Conservation (phyloP, 1,140 invertebrate genomes). For the Euschistus heros region DNA sequence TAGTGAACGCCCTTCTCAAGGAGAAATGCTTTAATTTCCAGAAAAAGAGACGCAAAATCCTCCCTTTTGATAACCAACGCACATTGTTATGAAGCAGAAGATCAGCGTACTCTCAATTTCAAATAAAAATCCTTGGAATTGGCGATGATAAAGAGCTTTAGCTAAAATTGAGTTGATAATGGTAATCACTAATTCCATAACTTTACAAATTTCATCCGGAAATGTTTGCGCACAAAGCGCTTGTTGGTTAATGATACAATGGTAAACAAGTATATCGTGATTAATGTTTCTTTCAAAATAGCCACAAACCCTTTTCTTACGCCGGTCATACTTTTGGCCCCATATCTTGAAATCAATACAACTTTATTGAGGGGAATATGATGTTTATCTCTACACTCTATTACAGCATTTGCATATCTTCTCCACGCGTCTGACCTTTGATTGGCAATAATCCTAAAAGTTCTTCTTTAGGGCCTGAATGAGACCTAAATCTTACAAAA, state of each 20-base stretch:
- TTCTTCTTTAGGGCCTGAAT: constrained; percentile 24
- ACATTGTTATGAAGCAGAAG: constrained; percentile 31
- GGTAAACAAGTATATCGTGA: too few species aligned
- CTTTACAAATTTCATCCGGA: constrained; percentile 30
- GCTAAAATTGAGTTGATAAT: too few species aligned
- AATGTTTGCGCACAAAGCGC: too few species aligned
- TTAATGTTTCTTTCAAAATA: too few species aligned
- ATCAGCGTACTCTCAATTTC: constrained; percentile 33
- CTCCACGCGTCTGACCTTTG: constrained; percentile 30
- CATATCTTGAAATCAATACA: constrained; percentile 32
- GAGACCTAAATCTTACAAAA: constrained; percentile 30
- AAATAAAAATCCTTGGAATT: too few species aligned
- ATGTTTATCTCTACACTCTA: constrained; percentile 31
- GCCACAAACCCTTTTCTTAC: too few species aligned
- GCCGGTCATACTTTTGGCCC: too few species aligned
- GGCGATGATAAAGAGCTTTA: too few species aligned
- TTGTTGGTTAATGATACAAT: too few species aligned
- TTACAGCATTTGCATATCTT: constrained; percentile 33
- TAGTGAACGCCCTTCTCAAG: too few species aligned
- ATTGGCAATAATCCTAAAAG: constrained; percentile 30
- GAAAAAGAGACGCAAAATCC: constrained; percentile 30
- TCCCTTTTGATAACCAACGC: constrained; percentile 31
- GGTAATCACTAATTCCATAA: constrained; percentile 31
- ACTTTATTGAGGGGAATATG: constrained; percentile 32
- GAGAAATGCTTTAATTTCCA: too few species aligned